phyloP scores from a whole-genome alignment of 1,140 invertebrate species.

The Diploscapter pachys region DNA sequence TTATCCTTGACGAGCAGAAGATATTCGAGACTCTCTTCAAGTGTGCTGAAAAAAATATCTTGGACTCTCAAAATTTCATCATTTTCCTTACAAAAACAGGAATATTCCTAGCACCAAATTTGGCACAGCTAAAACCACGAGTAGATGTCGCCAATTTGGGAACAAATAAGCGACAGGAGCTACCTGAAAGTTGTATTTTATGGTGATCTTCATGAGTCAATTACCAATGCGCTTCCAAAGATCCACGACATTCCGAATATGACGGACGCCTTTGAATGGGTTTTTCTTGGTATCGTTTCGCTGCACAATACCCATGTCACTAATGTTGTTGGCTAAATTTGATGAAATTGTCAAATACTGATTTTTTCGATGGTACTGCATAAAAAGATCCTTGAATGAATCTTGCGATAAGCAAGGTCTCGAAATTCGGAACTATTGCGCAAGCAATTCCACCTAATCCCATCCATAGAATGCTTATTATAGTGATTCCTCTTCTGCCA shows the following conservation, averaged over 20 bases:
- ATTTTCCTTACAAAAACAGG: not conserved
- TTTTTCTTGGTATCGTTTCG: not conserved
- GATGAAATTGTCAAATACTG: not conserved
- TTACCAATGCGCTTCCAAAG: slow-evolving; percentile 11
- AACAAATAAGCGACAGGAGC: not conserved
- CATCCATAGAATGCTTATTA: not conserved
- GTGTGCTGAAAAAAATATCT: not conserved
- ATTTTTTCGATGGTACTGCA: not conserved
- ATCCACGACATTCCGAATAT: slow-evolving; percentile 9
- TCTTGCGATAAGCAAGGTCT: not conserved
- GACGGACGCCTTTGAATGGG: not conserved
- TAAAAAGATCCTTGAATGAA: slow-evolving; percentile 10
- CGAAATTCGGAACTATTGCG: slow-evolving; percentile 5
- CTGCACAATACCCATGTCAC: not conserved
- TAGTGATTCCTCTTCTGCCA: not conserved
- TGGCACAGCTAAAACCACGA: not conserved
- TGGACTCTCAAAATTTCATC: not conserved
- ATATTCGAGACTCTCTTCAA: not conserved
- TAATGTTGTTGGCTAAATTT: slow-evolving; percentile 7
- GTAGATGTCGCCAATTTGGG: not conserved
- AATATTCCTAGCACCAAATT: not conserved
- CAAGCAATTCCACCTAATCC: slow-evolving; percentile 7
- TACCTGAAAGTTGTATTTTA: not conserved
- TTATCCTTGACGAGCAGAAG: not conserved
- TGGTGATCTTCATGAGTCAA: not conserved